A percentile compares a stretch with the other conserved stretches of the same genome.
Evolutionary conservation across 2,888 invertebrate genomes (phyloP).

Genomic region (Boloria selene): DNA sequence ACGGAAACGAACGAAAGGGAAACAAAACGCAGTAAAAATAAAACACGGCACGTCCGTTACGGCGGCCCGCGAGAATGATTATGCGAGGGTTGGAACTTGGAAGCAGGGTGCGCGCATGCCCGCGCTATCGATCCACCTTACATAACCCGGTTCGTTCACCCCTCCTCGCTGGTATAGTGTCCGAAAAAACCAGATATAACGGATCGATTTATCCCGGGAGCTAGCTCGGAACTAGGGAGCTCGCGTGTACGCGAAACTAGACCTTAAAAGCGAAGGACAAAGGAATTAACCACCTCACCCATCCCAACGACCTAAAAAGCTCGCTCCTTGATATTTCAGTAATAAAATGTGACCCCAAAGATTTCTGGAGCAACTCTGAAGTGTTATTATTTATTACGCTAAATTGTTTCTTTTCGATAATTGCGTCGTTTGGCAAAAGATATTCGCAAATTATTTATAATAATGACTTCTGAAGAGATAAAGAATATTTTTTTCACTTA

Average conservation of each 20-base stretch:
- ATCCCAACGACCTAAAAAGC: slow-evolving; percentile 47
- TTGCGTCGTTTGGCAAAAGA: slow-evolving; percentile 12
- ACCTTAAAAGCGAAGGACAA: slow-evolving; percentile 39
- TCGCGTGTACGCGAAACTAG: slow-evolving; percentile 34
- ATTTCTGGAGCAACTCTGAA: slow-evolving; percentile 41
- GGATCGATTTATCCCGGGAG: slow-evolving; percentile 69
- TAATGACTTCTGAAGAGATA: slow-evolving; percentile 1
- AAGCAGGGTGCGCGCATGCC: slow-evolving; percentile 61
- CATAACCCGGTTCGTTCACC: slow-evolving; percentile 80
- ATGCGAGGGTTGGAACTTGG: slow-evolving; percentile 57
- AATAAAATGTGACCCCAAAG: slow-evolving; percentile 46
- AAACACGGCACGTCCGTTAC: slow-evolving; percentile 75
- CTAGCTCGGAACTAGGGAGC: slow-evolving; percentile 44
- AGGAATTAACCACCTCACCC: slow-evolving; percentile 37
- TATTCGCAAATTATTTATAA: slow-evolving; percentile 12
- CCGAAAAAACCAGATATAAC: slow-evolving; percentile 80
- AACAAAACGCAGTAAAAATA: slow-evolving; percentile 82
- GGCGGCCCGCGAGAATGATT: slow-evolving; percentile 77
- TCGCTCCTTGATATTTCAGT: slow-evolving; percentile 45
- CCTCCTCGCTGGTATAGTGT: slow-evolving; percentile 76
- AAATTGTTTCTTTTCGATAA: slow-evolving; percentile 24
- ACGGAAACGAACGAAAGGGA: slow-evolving; percentile 82
- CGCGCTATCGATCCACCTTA: slow-evolving; percentile 70
- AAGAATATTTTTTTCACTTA: not conserved
- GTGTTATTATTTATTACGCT: slow-evolving; percentile 27